phyloP scores from a whole-genome alignment of 1,140 invertebrate genomes.

The Wasmannia auropunctata region DNA sequence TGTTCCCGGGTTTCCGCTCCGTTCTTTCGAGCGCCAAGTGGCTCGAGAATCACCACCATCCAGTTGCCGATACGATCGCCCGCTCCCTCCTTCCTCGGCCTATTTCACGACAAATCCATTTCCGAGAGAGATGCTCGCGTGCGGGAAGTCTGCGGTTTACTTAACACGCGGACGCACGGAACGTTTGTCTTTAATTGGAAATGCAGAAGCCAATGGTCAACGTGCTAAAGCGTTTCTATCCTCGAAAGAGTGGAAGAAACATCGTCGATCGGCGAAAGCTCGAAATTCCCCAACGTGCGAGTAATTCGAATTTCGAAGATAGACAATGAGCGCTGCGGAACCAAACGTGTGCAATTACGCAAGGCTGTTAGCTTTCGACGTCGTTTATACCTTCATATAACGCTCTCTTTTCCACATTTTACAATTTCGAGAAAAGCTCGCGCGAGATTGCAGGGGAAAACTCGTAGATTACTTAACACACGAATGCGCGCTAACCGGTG shows the following conservation, averaged over 20 bases:
- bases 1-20: slow-evolving; percentile 5
- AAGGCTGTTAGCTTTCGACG: background rate
- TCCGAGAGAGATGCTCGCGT: background rate
- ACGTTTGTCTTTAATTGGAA: slow-evolving; percentile 26
- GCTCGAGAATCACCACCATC: slow-evolving; percentile 25
- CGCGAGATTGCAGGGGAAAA: background rate
- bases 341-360: background rate
- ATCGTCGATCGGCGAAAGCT: background rate
- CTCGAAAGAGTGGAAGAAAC: background rate
- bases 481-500: slow-evolving; percentile 1
- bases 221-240: background rate
- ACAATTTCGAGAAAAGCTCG: background rate
- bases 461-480: background rate
- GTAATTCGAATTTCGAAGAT: background rate
- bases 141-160: background rate
- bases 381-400: background rate
- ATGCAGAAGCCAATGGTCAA: background rate
- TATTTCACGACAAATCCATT: slow-evolving; percentile 73
- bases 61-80: slow-evolving; percentile 28
- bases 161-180: background rate
- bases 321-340: background rate
- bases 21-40: slow-evolving; percentile 39
- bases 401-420: background rate
- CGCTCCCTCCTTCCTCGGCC: slow-evolving; percentile 22
- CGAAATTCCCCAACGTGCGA: background rate